Conservation (phyloP, 1,140 invertebrate species). For the Himalopsyche phryganea region DNA sequence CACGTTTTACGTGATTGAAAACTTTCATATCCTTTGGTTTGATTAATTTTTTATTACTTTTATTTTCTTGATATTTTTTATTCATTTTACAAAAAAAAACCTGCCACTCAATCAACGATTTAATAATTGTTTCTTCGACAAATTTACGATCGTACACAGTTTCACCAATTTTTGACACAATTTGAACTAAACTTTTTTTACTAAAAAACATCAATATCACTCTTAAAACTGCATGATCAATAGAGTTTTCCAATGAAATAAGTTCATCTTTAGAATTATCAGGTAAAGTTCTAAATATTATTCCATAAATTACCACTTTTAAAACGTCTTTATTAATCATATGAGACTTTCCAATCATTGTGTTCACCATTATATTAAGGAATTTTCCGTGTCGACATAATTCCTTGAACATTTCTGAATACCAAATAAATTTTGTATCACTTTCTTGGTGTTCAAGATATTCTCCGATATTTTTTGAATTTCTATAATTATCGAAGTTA, state of each 20-base stretch:
- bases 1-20: conserved; percentile 35
- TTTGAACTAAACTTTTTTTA: conserved; percentile 39
- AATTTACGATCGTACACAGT: conserved; percentile 47
- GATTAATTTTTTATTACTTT: conserved; percentile 41
- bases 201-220: conserved; percentile 15
- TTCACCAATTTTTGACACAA: conserved; percentile 41
- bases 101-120: conserved; percentile 45
- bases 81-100: conserved; percentile 44
- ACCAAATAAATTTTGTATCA: neutral
- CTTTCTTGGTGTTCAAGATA: no score
- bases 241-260: neutral
- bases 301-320: conserved; percentile 8
- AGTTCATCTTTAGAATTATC: conserved; percentile 7
- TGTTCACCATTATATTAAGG: neutral
- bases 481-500: no score
- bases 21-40: conserved; percentile 43
- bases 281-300: conserved; percentile 9
- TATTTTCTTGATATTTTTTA: conserved; percentile 40
- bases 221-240: conserved; percentile 3
- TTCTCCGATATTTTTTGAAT: no score
- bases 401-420: conserved; percentile 13
- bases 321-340: neutral
- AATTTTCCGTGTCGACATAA: conserved; percentile 7
- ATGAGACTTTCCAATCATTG: neutral
- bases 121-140: conserved; percentile 48